Evolutionary conservation across 1,140 invertebrate genomes (phyloP).

Genomic region (Acromyrmex heyeri): DNA sequence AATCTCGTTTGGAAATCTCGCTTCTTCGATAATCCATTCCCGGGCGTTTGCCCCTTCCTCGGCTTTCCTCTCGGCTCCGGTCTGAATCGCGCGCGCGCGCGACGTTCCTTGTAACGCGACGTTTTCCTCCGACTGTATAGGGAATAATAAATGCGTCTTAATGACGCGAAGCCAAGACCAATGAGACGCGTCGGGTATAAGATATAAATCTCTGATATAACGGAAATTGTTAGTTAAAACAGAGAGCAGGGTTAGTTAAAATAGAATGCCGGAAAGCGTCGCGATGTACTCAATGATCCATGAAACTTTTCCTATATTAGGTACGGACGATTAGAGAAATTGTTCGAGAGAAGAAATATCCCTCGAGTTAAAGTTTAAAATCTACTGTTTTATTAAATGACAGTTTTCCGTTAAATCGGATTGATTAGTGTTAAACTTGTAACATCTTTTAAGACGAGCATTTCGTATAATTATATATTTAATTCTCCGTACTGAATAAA

Average conservation of each 20-base stretch:
- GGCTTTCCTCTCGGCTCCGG: not conserved
- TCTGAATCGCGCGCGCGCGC: conserved; percentile 36
- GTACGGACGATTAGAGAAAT: not conserved
- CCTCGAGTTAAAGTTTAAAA: not conserved
- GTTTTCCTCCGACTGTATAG: conserved; percentile 13
- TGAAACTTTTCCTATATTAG: not conserved
- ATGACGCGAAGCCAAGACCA: conserved; percentile 53
- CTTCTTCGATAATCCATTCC: conserved; percentile 64
- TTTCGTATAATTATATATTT: conserved; percentile 8
- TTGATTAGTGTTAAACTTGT: conserved; percentile 21
- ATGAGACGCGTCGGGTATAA: conserved; percentile 35
- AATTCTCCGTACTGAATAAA: not conserved
- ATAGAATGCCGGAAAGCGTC: not conserved
- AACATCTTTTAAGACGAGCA: not conserved
- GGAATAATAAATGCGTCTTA: conserved; percentile 64
- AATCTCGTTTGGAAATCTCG: conserved; percentile 64
- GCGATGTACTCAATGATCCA: conserved; percentile 5
- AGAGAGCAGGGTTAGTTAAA: not conserved
- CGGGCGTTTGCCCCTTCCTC: conserved; percentile 28
- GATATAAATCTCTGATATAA: conserved; percentile 16
- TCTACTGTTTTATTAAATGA: not conserved
- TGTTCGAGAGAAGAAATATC: not conserved
- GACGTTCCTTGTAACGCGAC: not conserved
- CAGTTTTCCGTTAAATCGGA: not conserved
- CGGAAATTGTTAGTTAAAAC: conserved; percentile 25